phyloP scores from a whole-genome alignment of 2,113 vertebrate species.

The Sarotherodon lohbergeri region DNA sequence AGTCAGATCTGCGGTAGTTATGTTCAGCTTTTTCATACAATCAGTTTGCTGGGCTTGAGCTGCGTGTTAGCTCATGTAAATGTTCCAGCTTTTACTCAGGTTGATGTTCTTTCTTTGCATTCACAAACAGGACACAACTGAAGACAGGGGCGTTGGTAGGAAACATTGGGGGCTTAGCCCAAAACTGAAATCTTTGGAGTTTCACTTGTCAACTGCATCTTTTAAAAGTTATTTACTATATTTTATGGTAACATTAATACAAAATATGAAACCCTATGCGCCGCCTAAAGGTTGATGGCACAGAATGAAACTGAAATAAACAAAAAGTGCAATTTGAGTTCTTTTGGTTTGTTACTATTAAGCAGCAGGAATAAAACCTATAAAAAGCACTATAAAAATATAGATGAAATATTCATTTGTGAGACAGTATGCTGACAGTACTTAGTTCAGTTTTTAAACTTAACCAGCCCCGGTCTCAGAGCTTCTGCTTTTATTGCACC shows the following conservation, averaged over 20 bases:
- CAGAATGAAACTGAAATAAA: background rate
- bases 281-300: background rate
- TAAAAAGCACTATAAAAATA: too few relatives aligned
- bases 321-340: too few relatives aligned
- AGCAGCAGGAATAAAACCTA: too few relatives aligned
- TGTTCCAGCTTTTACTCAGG: rapidly evolving
- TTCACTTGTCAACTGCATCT: background rate
- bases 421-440: background rate
- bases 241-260: background rate
- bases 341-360: too few relatives aligned
- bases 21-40: background rate
- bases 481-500: background rate
- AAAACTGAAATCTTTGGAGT: background rate
- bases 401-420: background rate
- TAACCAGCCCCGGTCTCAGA: background rate
- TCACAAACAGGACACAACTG: constrained; percentile 80
- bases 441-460: background rate
- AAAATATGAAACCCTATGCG: background rate
- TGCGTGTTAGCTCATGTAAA: background rate
- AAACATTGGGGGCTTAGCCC: too few relatives aligned
- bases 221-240: background rate
- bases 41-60: background rate
- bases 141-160: constrained; percentile 37
- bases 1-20: background rate
- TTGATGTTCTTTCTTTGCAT: background rate